phyloP scores from a whole-genome alignment of 2,888 invertebrate genomes.

The Theristus sp. region DNA sequence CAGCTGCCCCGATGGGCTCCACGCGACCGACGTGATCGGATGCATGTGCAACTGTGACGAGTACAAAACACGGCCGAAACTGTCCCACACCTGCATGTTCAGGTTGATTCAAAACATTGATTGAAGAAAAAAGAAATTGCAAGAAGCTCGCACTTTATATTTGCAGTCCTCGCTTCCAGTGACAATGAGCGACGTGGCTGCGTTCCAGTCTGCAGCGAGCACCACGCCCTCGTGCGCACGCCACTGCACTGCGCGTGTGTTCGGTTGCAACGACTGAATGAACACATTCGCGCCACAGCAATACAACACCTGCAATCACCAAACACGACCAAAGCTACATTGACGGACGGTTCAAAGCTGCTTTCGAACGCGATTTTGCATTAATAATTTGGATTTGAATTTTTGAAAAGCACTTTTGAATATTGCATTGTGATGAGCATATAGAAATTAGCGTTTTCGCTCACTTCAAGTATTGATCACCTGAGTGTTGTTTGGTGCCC shows the following conservation, averaged over 20 bases:
- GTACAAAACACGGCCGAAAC: constrained; percentile 66
- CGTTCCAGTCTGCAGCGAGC: constrained; percentile 46
- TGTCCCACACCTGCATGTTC: constrained; percentile 61
- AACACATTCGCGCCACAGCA: constrained; percentile 40
- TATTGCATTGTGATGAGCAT: constrained; percentile 4
- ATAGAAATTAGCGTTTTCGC: too few species aligned
- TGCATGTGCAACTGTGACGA: constrained; percentile 65
- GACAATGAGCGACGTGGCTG: constrained; percentile 40
- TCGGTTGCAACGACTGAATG: constrained; percentile 41
- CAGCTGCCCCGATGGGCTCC: constrained; percentile 73
- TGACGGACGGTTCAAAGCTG: too few species aligned
- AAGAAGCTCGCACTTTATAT: too few species aligned
- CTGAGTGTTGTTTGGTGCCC: constrained; percentile 5
- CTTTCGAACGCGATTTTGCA: too few species aligned
- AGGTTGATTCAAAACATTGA: constrained; percentile 5
- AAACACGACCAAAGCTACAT: too few species aligned
- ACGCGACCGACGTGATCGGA: constrained; percentile 72
- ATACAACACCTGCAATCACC: constrained; percentile 39
- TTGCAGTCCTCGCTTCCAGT: constrained; percentile 54
- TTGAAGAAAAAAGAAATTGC: constrained; percentile 8
- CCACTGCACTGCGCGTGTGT: constrained; percentile 47
- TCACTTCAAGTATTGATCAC: neutral
- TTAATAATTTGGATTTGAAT: neutral
- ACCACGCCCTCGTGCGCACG: constrained; percentile 86
- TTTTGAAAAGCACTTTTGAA: neutral